phyloP scores from a whole-genome alignment of 2,113 vertebrate genomes.

The Chaetodon trifascialis region DNA sequence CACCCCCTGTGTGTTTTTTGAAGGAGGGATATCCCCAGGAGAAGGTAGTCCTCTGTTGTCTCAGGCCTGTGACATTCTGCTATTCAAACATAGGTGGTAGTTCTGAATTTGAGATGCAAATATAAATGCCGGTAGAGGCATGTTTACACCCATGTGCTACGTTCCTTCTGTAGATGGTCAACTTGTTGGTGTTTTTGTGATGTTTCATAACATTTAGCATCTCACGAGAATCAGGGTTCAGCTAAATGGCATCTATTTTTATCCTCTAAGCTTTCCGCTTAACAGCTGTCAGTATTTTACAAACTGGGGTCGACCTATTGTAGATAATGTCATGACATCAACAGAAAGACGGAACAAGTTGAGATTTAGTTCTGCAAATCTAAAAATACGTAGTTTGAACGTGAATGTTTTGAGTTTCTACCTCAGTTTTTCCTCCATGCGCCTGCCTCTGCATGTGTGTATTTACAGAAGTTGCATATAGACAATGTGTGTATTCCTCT shows the following conservation, averaged over 20 bases:
- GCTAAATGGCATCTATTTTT: slow-evolving; percentile 44
- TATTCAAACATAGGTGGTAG: slow-evolving; percentile 84
- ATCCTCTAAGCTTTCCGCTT: slow-evolving; percentile 11
- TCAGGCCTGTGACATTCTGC: slow-evolving; percentile 87
- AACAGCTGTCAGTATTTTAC: slow-evolving; percentile 30
- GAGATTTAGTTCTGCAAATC: slow-evolving; percentile 2
- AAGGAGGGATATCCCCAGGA: slow-evolving; percentile 81
- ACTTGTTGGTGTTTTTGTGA: neutral
- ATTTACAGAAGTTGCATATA: slow-evolving; percentile 1
- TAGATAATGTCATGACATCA: slow-evolving; percentile 19
- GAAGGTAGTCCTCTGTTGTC: slow-evolving; percentile 83
- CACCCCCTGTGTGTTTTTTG: slow-evolving; percentile 52
- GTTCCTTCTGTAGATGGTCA: neutral
- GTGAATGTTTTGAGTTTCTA: slow-evolving; percentile 14
- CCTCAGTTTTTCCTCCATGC: neutral
- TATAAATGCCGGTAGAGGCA: slow-evolving; percentile 62
- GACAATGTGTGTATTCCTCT: slow-evolving; percentile 25
- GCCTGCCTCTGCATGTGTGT: neutral
- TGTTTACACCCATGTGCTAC: neutral
- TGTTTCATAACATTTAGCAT: slow-evolving; percentile 34
- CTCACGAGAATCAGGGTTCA: neutral
- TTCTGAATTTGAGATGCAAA: slow-evolving; percentile 80
- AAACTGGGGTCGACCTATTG: slow-evolving; percentile 12
- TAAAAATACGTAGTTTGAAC: neutral
- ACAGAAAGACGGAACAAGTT: slow-evolving; percentile 14